These are phyloP conservation scores for Tipula vernalis DNA, from an alignment of 2,888 invertebrate genomes.

Conservation along the genomic window DNA sequence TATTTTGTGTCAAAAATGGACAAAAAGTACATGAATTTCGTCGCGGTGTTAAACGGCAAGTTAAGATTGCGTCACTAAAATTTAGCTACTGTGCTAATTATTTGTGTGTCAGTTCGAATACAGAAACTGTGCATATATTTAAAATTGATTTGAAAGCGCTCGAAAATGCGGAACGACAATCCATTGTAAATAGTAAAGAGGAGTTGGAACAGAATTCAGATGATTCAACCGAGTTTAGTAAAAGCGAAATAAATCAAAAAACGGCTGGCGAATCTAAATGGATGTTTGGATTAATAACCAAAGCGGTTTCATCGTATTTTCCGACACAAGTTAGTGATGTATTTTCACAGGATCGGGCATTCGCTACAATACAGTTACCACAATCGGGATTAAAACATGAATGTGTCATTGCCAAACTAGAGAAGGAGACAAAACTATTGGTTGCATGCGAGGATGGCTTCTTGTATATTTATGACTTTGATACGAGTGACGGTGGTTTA, in stretches of 20 bases:
- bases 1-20: constrained; percentile 35
- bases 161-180: constrained; percentile 26
- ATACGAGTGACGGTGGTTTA: constrained; percentile 28
- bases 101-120: constrained; percentile 34
- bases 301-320: constrained; percentile 32
- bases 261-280: constrained; percentile 19
- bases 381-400: constrained; percentile 32
- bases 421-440: constrained; percentile 30
- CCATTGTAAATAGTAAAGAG: constrained; percentile 14
- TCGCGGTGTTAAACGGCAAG: constrained; percentile 33
- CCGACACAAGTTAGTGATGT: constrained; percentile 34
- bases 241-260: constrained; percentile 8
- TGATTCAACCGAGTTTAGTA: not conserved
- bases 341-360: constrained; percentile 34
- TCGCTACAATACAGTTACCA: constrained; percentile 30
- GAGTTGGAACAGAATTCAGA: constrained; percentile 11
- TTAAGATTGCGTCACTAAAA: constrained; percentile 31
- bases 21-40: constrained; percentile 34
- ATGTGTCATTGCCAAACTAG: constrained; percentile 29
- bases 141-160: constrained; percentile 30
- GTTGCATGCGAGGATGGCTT: constrained; percentile 35
- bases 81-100: constrained; percentile 31
- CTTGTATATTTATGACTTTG: constrained; percentile 33
- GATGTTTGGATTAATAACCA: constrained; percentile 28
- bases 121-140: constrained; percentile 35